Evolutionary conservation across 2,113 vertebrate species (phyloP).

Genomic region (Eretmochelys imbricata): DNA sequence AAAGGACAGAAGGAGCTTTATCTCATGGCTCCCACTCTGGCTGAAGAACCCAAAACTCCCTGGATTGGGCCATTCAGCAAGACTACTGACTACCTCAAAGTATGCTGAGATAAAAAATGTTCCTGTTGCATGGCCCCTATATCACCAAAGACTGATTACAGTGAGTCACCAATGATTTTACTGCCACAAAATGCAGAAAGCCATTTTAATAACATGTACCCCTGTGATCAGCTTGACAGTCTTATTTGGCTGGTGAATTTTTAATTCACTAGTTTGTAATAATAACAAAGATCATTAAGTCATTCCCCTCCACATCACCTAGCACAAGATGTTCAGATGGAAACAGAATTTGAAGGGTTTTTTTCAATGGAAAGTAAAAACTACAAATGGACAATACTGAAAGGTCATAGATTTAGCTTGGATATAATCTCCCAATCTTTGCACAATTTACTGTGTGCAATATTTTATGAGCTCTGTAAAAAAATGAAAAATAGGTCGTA

Average conservation of each 20-base stretch:
- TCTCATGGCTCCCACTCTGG: slow-evolving; percentile 14
- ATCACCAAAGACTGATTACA: slow-evolving; percentile 56
- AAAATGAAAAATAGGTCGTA: slow-evolving; percentile 24
- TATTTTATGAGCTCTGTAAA: slow-evolving; percentile 37
- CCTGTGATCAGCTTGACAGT: neutral
- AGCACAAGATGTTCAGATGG: neutral
- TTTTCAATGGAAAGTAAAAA: neutral
- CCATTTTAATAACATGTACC: neutral
- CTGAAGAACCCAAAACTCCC: neutral
- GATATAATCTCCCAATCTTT: neutral
- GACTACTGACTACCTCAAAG: neutral
- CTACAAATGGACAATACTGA: neutral
- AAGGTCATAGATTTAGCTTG: neutral
- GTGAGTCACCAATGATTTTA: slow-evolving; percentile 57
- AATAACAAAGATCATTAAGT: neutral
- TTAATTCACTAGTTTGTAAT: neutral
- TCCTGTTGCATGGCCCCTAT: slow-evolving; percentile 1
- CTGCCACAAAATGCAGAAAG: slow-evolving; percentile 49
- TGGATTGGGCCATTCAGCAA: neutral
- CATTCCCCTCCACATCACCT: neutral
- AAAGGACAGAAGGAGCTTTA: neutral
- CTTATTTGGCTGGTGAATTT: neutral
- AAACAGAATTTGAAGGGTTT: neutral
- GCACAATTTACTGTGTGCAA: neutral
- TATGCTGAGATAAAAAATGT: neutral